Conservation (phyloP, 2,797 vertebrate genomes). For the Potorous gilbertii region DNA sequence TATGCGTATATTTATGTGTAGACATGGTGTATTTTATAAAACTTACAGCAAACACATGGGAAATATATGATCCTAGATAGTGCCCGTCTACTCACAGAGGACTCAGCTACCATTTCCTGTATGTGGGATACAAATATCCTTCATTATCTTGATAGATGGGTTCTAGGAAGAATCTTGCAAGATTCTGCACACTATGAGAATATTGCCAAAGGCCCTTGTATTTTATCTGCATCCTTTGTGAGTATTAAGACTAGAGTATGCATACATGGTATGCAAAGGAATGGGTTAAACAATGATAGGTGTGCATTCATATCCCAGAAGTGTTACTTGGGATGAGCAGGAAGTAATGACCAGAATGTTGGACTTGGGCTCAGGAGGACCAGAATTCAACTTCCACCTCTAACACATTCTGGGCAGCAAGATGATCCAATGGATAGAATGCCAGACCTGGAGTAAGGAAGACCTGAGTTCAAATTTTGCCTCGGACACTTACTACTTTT, state of each 20-base stretch:
- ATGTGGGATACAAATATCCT: neutral
- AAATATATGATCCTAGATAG: neutral
- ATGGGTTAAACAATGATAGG: neutral
- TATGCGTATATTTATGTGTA: neutral
- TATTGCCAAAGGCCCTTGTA: neutral
- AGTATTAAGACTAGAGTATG: neutral
- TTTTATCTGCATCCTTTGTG: neutral
- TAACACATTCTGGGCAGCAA: neutral
- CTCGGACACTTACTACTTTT: too few species aligned
- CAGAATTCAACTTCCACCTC: neutral
- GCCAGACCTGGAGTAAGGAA: neutral
- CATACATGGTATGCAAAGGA: neutral
- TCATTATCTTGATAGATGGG: fast-evolving
- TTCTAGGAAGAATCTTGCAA: fast-evolving
- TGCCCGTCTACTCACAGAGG: conserved; percentile 43
- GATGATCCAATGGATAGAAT: neutral
- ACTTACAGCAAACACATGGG: neutral
- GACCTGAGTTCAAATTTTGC: neutral
- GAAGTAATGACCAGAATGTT: neutral
- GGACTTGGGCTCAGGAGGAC: neutral
- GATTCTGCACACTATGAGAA: neutral
- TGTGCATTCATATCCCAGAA: neutral
- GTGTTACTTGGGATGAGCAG: neutral
- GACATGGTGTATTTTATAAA: neutral
- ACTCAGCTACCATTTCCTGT: neutral